Base-by-base conservation (phyloP, 1,140 invertebrate genomes). In the Solenopsis fugax region DNA sequence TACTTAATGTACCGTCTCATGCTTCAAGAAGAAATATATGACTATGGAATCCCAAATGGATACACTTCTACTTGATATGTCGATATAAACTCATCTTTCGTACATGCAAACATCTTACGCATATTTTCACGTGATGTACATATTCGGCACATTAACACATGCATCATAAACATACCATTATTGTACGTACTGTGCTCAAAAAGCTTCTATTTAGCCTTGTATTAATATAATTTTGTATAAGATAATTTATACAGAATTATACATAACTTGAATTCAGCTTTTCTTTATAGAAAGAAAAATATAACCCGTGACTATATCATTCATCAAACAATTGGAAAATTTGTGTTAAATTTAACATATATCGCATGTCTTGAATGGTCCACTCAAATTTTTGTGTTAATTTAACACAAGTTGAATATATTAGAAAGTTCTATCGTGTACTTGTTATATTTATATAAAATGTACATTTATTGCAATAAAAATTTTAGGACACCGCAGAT, bases 1-100 rank as follows among this genome's bases (percentile, higher is more conserved):
- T 48, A 37, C 41, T 50, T 81, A 85, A 60, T 18, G 65, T 29
- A 60, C 52, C 16, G 37, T 29, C 41, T 50, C 29, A 56, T 69
- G 16, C 65, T n/a, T 37, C 24, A 80, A 75, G 24, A 69, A 73
- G 82, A 86, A 77, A 72, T 88, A 73, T 69, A 71, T 24, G 52
- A 48, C 29, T 13, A 10, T 10, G 12, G 9, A 13, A 4, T 78
- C 21, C 9, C 7, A 21, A 41, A 76, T 37, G 37, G 21, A 45
- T 37, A 58, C 41, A 48, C n/a, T 60, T 58, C n/a, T 41, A 13
- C 9, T 75, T 37, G 18, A 9, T 54, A 21, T 12, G 4, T 21
- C 10, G 29, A 37, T 37, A 62, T 62, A 62, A 62, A 34, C 34
- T n/a, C 7, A 0, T 62, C 18, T 67, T 10, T 67, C n/a, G 9